Percentiles rank a stretch among this genome's conserved stretches.
phyloP scores from a whole-genome alignment of 1,140 invertebrate genomes.

The Drosophila pachea region DNA sequence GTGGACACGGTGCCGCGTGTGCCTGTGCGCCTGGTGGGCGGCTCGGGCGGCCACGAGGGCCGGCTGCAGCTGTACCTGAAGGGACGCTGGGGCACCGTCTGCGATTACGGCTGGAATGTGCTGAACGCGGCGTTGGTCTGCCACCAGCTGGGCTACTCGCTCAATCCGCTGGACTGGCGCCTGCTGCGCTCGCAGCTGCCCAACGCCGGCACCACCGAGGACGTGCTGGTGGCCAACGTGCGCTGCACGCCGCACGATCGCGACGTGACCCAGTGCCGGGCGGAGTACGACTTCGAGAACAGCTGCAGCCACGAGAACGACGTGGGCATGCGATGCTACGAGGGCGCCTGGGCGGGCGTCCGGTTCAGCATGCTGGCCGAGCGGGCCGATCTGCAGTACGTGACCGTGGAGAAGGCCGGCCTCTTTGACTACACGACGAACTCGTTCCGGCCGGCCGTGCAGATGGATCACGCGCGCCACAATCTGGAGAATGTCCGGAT shows the following conservation, averaged over 20 bases:
- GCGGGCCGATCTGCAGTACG: constrained; percentile 91
- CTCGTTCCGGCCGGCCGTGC: constrained; percentile 93
- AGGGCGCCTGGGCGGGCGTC: constrained; percentile 94
- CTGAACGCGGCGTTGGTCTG: constrained; percentile 95
- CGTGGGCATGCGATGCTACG: constrained; percentile 92
- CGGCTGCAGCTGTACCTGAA: constrained; percentile 89
- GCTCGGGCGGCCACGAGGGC: constrained; percentile 87
- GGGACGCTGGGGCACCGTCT: constrained; percentile 97
- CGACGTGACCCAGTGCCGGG: constrained; percentile 93
- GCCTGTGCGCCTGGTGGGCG: constrained; percentile 88
- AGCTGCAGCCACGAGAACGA: constrained; percentile 93
- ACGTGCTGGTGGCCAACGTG: constrained; percentile 91
- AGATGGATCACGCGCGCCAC: constrained; percentile 97
- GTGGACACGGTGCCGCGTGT: constrained; percentile 81
- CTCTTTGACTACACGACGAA: constrained; percentile 95
- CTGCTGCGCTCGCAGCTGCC: constrained; percentile 90
- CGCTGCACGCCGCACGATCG: constrained; percentile 94
- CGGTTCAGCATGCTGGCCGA: constrained; percentile 92
- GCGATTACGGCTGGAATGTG: constrained; percentile 97
- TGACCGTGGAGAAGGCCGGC: constrained; percentile 94
- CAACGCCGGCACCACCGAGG: constrained; percentile 86
- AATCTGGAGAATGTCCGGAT: constrained; percentile 91
- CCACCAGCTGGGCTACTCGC: constrained; percentile 94
- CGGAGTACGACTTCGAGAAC: constrained; percentile 92
- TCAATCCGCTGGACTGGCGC: constrained; percentile 96